phyloP scores from a whole-genome alignment of 2,888 invertebrate genomes.

The Seladonia tumulorum region DNA sequence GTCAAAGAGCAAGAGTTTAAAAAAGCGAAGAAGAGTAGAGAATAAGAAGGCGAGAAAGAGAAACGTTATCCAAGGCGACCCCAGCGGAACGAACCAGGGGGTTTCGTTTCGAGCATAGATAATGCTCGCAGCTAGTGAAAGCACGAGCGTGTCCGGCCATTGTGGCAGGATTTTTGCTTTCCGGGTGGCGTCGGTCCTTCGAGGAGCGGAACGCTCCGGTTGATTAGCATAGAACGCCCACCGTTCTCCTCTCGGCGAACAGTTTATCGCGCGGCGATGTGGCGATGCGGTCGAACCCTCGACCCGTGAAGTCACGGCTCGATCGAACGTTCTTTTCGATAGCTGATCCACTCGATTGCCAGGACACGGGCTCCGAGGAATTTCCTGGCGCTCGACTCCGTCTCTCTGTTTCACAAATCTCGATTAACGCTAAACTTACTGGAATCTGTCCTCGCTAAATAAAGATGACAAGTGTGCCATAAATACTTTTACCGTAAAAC shows the following conservation, averaged over 20 bases:
- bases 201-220: constrained; percentile 42
- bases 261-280: constrained; percentile 57
- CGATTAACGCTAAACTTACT: neutral
- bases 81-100: constrained; percentile 30
- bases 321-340: constrained; percentile 37
- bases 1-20: neutral
- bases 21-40: neutral
- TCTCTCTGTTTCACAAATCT: neutral
- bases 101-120: constrained; percentile 47
- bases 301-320: constrained; percentile 57
- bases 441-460: neutral
- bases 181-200: constrained; percentile 37
- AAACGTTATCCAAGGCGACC: constrained; percentile 21
- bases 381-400: neutral
- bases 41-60: neutral
- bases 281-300: constrained; percentile 22
- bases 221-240: constrained; percentile 67
- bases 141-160: constrained; percentile 41
- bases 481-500: too few relatives aligned
- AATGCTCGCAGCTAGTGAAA: constrained; percentile 49
- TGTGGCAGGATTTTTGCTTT: constrained; percentile 48
- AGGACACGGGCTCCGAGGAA: neutral
- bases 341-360: constrained; percentile 38
- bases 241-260: constrained; percentile 29
- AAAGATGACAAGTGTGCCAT: neutral